These are phyloP conservation scores for Perizoma affinitatum DNA, from an alignment of 2,888 invertebrate genomes.

Conservation along the genomic window DNA sequence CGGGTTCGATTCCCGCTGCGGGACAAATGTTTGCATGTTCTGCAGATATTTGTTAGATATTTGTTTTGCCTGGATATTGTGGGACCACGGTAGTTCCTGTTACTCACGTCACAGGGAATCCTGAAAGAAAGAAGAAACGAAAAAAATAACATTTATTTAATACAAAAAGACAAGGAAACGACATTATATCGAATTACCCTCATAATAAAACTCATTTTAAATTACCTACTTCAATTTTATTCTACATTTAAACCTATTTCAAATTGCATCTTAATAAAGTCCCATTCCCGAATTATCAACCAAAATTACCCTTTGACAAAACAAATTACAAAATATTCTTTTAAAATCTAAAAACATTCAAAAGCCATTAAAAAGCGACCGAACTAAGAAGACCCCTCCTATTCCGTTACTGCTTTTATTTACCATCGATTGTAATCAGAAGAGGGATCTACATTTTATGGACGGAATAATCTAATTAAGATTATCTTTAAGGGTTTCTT, in stretches of 20 bases:
- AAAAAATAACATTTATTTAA: no score
- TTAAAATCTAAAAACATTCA: slow-evolving; percentile 21
- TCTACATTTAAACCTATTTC: neutral
- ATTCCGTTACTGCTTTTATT: slow-evolving; percentile 19
- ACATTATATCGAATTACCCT: no score
- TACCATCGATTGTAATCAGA: slow-evolving; percentile 33
- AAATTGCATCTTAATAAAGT: neutral
- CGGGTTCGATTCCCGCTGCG: no score
- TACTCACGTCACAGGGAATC: no score
- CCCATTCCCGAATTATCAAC: slow-evolving; percentile 5
- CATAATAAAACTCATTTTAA: neutral
- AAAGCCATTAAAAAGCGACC: slow-evolving; percentile 22
- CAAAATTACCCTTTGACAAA: slow-evolving; percentile 22
- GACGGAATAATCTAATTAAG: slow-evolving; percentile 34
- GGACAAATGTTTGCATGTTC: no score
- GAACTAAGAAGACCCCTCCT: slow-evolving; percentile 16
- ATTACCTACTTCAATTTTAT: neutral
- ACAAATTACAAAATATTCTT: slow-evolving; percentile 22
- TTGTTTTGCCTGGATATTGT: no score
- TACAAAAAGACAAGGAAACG: no score
- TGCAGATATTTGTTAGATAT: no score
- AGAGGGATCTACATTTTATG: slow-evolving; percentile 32
- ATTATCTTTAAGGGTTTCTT: slow-evolving; percentile 32
- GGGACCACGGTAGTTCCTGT: no score
- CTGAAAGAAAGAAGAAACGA: no score